Evolutionary conservation across 1,140 invertebrate species (phyloP).

Genomic region (Drosophila rufa): DNA sequence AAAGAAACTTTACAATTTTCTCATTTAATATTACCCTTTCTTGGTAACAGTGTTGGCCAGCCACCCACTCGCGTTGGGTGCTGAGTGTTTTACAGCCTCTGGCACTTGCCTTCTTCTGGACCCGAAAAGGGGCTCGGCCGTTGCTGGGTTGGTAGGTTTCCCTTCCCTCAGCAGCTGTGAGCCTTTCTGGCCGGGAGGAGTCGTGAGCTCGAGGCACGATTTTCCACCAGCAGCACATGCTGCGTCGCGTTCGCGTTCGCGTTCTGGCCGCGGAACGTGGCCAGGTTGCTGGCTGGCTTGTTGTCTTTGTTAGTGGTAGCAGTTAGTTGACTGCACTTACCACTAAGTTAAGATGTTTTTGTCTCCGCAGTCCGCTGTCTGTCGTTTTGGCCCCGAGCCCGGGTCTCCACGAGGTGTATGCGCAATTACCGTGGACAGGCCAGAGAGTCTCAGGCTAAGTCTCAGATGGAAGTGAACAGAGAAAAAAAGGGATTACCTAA

Average conservation of each 20-base stretch:
- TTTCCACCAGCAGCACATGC: constrained; percentile 75
- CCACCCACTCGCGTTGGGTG: constrained; percentile 57
- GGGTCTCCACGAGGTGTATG: constrained; percentile 46
- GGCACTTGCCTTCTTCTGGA: constrained; percentile 69
- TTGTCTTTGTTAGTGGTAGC: constrained; percentile 82
- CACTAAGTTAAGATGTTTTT: constrained; percentile 84
- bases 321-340: constrained; percentile 81
- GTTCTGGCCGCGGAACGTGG: constrained; percentile 73
- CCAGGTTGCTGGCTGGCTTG: constrained; percentile 54
- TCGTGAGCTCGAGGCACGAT: constrained; percentile 79
- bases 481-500: too few species aligned
- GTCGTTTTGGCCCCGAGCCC: constrained; percentile 9
- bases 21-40: background rate
- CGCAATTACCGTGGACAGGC: constrained; percentile 66
- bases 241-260: constrained; percentile 30
- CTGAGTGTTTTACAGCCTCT: constrained; percentile 80
- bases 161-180: background rate
- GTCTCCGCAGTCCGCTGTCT: constrained; percentile 56
- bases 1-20: too few species aligned
- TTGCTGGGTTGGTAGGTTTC: constrained; percentile 11
- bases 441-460: constrained; percentile 16
- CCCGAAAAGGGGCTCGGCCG: constrained; percentile 37
- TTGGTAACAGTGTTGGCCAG: constrained; percentile 13
- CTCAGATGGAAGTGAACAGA: background rate
- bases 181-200: constrained; percentile 28